phyloP scores from a whole-genome alignment of 2,888 invertebrate species.

The Caenorhabditis afra region DNA sequence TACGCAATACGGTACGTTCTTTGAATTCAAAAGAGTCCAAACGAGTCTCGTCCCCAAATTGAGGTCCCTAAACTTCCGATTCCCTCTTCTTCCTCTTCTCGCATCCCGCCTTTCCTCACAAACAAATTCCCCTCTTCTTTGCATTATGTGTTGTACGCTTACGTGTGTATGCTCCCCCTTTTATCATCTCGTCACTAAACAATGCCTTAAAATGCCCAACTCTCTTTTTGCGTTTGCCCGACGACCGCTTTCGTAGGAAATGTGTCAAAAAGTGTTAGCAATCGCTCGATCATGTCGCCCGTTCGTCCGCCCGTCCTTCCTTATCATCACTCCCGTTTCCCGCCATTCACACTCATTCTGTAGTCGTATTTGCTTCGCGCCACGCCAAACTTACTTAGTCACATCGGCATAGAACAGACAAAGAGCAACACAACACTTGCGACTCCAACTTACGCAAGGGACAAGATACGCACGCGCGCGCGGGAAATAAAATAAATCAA shows the following conservation, averaged over 20 bases:
- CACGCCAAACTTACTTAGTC: background rate
- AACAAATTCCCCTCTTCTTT: constrained; percentile 1
- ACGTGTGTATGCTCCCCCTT: background rate
- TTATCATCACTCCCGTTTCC: background rate
- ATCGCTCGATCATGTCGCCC: constrained; percentile 1
- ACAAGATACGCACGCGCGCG: constrained; percentile 13
- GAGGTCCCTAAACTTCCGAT: background rate
- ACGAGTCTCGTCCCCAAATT: background rate
- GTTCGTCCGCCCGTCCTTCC: background rate
- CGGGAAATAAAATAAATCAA: constrained; percentile 32
- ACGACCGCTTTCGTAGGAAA: constrained; percentile 6
- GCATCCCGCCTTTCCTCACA: background rate
- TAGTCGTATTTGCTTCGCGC: background rate
- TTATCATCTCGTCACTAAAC: background rate
- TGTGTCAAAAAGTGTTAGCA: constrained; percentile 36
- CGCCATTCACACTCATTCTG: background rate
- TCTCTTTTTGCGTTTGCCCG: background rate
- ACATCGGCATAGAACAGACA: no score
- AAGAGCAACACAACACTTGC: no score
- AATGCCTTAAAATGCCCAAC: background rate
- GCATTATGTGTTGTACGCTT: constrained; percentile 7
- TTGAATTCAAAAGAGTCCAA: background rate
- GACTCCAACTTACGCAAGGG: background rate
- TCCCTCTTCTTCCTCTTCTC: background rate
- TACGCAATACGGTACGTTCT: constrained; percentile 30